A percentile compares a stretch with the other conserved stretches of the same genome.
These are phyloP conservation scores for Euwallacea similis DNA, from an alignment of 1,140 invertebrate genomes.

Conservation along the genomic window DNA sequence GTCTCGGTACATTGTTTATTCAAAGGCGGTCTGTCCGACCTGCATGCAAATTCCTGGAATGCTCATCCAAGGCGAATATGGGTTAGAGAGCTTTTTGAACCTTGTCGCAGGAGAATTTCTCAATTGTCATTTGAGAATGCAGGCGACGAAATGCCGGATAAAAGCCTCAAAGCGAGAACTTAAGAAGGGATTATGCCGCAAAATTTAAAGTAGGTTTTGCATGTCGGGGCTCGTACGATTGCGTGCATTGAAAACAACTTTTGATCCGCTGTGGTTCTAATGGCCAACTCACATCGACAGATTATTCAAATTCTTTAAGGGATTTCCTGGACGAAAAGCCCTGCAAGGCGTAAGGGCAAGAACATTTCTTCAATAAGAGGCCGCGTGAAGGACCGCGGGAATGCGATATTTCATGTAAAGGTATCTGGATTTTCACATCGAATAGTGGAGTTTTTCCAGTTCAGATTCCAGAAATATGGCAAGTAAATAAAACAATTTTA, in stretches of 20 bases:
- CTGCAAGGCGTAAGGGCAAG: no score
- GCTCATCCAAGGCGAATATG: not conserved
- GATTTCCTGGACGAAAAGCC: no score
- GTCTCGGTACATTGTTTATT: not conserved
- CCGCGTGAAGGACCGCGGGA: no score
- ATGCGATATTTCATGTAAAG: no score
- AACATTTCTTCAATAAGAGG: no score
- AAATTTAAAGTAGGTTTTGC: not conserved
- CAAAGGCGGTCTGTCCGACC: not conserved
- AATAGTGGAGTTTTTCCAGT: no score
- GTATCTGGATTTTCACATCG: no score
- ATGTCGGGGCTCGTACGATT: no score
- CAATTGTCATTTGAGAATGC: slow-evolving; percentile 1
- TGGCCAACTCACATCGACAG: not conserved
- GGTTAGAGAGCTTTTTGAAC: slow-evolving; percentile 1
- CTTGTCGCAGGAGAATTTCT: not conserved
- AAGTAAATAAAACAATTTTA: not conserved
- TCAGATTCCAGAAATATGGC: no score
- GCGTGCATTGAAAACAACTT: not conserved
- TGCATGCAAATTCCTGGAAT: not conserved
- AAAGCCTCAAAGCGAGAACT: not conserved
- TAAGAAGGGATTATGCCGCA: not conserved
- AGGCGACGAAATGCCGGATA: not conserved
- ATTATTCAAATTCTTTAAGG: not conserved
- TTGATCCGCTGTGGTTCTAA: not conserved